These are phyloP conservation scores for Amblyjoppa proteus DNA, from an alignment of 2,888 invertebrate genomes.

Conservation along the genomic window DNA sequence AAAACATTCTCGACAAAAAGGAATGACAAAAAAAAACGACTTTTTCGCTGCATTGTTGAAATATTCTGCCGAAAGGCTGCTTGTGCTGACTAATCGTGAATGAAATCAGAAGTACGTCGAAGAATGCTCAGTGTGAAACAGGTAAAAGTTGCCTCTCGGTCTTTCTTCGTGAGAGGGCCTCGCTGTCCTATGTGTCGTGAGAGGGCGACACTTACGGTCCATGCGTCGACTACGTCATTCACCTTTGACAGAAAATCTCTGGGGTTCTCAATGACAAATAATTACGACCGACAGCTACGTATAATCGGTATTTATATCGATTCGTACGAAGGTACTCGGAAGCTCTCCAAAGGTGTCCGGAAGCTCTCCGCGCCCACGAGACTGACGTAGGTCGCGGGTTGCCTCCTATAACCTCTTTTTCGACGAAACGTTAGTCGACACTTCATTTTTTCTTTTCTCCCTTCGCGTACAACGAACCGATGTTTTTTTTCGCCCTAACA, in stretches of 20 bases:
- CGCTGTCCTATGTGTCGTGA: conserved; percentile 48
- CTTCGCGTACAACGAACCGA: background rate
- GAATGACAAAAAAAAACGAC: background rate
- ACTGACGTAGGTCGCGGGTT: background rate
- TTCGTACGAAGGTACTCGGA: background rate
- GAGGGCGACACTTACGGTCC: conserved; percentile 72
- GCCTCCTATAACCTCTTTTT: conserved; percentile 52
- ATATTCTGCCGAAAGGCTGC: background rate
- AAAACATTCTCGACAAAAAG: background rate
- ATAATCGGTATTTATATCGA: background rate
- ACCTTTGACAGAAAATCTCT: conserved; percentile 72
- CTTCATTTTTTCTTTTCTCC: conserved; percentile 14
- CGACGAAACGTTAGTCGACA: conserved; percentile 50
- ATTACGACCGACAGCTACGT: background rate
- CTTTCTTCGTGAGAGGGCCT: background rate
- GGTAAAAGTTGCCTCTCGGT: conserved; percentile 3
- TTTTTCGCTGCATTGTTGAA: background rate
- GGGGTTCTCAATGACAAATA: background rate
- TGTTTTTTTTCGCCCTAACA: background rate
- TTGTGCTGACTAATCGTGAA: conserved; percentile 21
- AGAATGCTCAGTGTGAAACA: conserved; percentile 7
- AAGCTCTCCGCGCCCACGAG: background rate
- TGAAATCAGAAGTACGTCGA: background rate
- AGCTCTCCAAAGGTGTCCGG: too few species aligned
- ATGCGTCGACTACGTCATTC: conserved; percentile 75